Percentiles rank a stretch among this genome's conserved stretches.
Evolutionary conservation across 2,888 invertebrate genomes (phyloP).

Genomic region (Neocrepidodera transversa): DNA sequence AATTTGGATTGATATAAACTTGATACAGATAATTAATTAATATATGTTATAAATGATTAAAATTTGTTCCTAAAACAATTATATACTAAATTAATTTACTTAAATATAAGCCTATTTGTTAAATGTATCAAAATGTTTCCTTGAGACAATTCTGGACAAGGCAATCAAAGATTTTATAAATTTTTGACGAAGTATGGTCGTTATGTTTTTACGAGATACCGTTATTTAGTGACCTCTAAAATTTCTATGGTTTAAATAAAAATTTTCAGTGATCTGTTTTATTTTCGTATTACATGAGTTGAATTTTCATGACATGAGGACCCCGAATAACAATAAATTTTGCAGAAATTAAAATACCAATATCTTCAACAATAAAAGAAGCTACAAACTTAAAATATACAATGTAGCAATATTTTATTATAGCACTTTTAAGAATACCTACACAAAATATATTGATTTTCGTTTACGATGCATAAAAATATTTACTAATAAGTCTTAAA

Average conservation of each 20-base stretch:
- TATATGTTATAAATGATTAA: too few relatives aligned
- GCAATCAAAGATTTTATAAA: neutral
- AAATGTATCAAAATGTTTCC: too few relatives aligned
- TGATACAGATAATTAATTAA: too few relatives aligned
- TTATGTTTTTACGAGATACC: neutral
- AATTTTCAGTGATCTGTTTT: conserved; percentile 22
- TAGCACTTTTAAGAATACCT: neutral
- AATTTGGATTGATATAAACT: too few relatives aligned
- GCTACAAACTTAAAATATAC: conserved; percentile 15
- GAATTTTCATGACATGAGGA: conserved; percentile 24
- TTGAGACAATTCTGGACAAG: neutral
- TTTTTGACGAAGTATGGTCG: neutral
- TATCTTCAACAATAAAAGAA: conserved; percentile 27
- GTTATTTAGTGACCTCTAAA: conserved; percentile 6
- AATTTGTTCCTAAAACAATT: too few relatives aligned
- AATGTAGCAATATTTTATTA: conserved; percentile 18
- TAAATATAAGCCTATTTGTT: too few relatives aligned
- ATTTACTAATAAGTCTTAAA: too few relatives aligned
- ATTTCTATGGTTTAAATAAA: conserved; percentile 22
- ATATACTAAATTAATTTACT: too few relatives aligned
- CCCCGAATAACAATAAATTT: conserved; percentile 29
- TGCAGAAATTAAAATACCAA: conserved; percentile 31
- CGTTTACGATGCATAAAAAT: too few relatives aligned
- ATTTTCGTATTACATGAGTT: conserved; percentile 22
- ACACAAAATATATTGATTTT: too few relatives aligned